Percentiles rank a stretch among this genome's conserved stretches.
Evolutionary conservation across 2,113 vertebrate species (phyloP).

Genomic region (Chamaea fasciata): DNA sequence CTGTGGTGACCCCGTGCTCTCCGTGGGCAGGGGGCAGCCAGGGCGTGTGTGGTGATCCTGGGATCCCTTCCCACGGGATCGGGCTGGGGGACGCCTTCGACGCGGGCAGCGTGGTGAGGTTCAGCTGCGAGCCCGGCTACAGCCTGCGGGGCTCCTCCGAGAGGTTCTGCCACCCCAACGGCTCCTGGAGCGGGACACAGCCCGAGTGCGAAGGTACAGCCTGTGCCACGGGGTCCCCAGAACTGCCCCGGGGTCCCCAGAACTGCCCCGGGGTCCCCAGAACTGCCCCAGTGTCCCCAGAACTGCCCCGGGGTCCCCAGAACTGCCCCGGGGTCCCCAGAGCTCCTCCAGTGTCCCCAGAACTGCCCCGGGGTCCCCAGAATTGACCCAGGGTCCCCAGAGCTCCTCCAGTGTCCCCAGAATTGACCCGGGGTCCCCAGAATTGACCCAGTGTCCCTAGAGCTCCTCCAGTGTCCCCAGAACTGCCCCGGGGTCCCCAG

Average conservation of each 20-base stretch:
- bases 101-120: conserved; percentile 79
- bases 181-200: conserved; percentile 87
- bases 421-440: fast-evolving
- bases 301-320: fast-evolving
- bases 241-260: fast-evolving
- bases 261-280: fast-evolving
- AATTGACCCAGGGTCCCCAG: fast-evolving
- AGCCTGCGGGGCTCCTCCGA: conserved; percentile 85
- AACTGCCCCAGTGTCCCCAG: fast-evolving
- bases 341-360: fast-evolving
- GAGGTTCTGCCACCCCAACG: conserved; percentile 81
- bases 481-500: fast-evolving
- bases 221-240: neutral
- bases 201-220: conserved; percentile 90
- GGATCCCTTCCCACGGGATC: conserved; percentile 87
- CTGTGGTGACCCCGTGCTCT: neutral
- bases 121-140: conserved; percentile 94
- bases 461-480: fast-evolving
- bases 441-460: fast-evolving
- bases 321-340: fast-evolving
- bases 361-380: fast-evolving
- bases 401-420: fast-evolving
- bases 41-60: conserved; percentile 89
- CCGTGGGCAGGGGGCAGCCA: conserved; percentile 75
- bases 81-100: conserved; percentile 88